Base-by-base conservation (phyloP, 2,797 vertebrate species). In the Chiroxiphia lanceolata region DNA sequence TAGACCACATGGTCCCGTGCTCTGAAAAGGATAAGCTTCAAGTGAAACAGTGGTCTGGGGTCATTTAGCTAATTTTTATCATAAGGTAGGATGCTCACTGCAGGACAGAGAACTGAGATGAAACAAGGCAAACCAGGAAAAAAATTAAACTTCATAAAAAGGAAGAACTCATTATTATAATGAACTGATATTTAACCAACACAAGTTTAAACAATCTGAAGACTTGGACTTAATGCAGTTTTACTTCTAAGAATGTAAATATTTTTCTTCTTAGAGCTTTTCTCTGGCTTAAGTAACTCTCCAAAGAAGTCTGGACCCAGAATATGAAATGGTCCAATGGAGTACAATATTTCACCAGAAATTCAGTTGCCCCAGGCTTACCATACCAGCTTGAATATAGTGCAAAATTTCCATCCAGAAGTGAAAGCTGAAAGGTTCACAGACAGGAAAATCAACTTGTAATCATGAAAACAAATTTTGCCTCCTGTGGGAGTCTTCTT, bases 1-100 rank as follows among this genome's bases (percentile, higher is more conserved):
- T 4, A 29, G 8, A 31, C 8, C 11, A 20, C n/a, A n/a, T 0
- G 2, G 36, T 83, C 15, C 26, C 0, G 0, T 27, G 13, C 31
- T 67, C 40, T 3, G 5, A 72, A 76, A 82, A 79, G 20, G 3
- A 17, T 13, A 60, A 50, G 3, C 13, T 79, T 77, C 48, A 31
- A 59, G 29, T 69, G 34, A 91, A 92, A 79, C 9, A 33, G 26
- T 11, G 19, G 21, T 51, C 36, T 25, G 11, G 34, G 11, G 15
- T 64, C 3, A 70, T 67, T 65, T 33, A 79, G 47, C 13, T 64
- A 38, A 18, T 20, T 70, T 81, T 72, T 82, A 27, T 91, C 15
- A 64, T 40, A 84, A 76, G 11, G 29, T 14, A 70, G 31, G 20
- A 59, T 42, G 27, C 13, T 69, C 0, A 0, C 53, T 89, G 36